Conservation (phyloP, 2,888 invertebrate genomes). For the Conomelus anceps region DNA sequence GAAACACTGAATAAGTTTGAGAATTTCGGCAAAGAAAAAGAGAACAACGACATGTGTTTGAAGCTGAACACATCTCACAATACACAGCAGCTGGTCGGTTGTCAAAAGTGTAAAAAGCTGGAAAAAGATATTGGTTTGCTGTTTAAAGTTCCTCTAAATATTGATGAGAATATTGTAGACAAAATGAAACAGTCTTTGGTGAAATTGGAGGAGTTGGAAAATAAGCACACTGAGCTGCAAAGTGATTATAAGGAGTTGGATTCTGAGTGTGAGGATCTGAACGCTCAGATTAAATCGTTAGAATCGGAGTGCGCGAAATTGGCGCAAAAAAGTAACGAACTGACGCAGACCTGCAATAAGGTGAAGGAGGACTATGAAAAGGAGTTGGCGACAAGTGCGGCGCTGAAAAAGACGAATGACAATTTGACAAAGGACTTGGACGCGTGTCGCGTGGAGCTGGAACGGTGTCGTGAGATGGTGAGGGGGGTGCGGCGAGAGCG, state of each 20-base stretch:
- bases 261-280: background rate
- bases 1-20: background rate
- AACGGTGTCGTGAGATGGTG: background rate
- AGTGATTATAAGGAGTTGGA: background rate
- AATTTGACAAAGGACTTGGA: background rate
- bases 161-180: background rate
- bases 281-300: background rate
- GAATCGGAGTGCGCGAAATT: background rate
- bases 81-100: background rate
- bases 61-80: background rate
- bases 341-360: background rate
- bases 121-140: background rate
- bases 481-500: background rate
- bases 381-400: background rate
- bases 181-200: background rate
- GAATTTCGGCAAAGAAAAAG: background rate
- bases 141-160: too few species aligned
- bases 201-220: background rate
- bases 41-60: background rate
- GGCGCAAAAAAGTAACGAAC: background rate
- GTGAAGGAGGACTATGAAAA: background rate
- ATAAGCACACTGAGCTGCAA: background rate
- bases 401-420: background rate
- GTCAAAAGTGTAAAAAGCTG: background rate
- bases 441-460: background rate